Percentiles rank a stretch among this genome's conserved stretches.
These are phyloP conservation scores for Bruchidius siliquastri DNA, from an alignment of 2,888 invertebrate genomes.

Conservation along the genomic window DNA sequence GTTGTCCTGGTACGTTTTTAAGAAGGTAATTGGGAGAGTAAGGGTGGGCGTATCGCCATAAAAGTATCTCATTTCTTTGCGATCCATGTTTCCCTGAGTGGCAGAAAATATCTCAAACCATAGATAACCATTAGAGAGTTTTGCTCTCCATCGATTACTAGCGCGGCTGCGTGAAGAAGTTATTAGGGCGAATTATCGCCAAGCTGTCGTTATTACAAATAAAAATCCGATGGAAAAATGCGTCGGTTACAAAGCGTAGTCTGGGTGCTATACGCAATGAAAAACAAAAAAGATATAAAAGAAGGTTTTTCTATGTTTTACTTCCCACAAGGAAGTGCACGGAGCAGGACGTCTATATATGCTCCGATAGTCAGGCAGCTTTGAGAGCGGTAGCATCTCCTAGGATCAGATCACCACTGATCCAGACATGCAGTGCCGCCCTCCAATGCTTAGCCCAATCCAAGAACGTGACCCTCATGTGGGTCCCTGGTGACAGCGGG, in stretches of 20 bases:
- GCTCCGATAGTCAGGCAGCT: no score
- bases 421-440: no score
- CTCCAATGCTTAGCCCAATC: no score
- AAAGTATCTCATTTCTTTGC: neutral
- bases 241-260: neutral
- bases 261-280: neutral
- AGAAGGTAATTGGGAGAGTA: no score
- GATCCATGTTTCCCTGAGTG: neutral
- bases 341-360: no score
- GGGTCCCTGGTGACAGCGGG: no score
- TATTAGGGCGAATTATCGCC: neutral
- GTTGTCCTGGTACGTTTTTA: no score
- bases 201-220: neutral
- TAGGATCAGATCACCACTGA: no score
- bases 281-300: neutral
- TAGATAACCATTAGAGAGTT: neutral
- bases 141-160: neutral
- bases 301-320: no score
- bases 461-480: no score
- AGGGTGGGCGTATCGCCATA: neutral
- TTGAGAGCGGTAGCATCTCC: no score
- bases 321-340: no score
- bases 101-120: neutral
- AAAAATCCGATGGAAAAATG: neutral
- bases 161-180: neutral